These are phyloP conservation scores for Ectropis crepuscularia DNA, from an alignment of 2,888 invertebrate species.

Conservation along the genomic window DNA sequence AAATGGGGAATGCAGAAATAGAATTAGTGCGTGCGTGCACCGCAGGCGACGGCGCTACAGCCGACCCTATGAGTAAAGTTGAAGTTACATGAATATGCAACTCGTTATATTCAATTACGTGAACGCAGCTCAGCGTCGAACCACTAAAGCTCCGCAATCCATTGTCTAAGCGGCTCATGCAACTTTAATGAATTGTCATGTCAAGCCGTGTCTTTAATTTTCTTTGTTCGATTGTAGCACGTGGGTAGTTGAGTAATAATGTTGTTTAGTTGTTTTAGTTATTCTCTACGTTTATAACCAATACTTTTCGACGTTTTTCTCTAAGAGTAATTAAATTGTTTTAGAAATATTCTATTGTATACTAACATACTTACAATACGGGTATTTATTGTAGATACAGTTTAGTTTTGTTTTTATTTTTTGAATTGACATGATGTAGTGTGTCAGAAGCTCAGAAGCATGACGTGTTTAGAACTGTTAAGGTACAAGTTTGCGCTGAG, in stretches of 20 bases:
- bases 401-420: too few relatives aligned
- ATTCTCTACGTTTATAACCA: not conserved
- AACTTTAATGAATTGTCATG: conserved; percentile 64
- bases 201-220: conserved; percentile 46
- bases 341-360: too few relatives aligned
- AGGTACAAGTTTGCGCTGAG: too few relatives aligned
- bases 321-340: not conserved
- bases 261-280: conserved; percentile 18
- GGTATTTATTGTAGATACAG: too few relatives aligned
- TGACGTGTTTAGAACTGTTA: too few relatives aligned
- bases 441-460: too few relatives aligned
- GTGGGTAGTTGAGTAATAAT: conserved; percentile 40
- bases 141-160: conserved; percentile 55
- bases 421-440: too few relatives aligned
- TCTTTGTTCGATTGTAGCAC: conserved; percentile 49
- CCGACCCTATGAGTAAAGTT: conserved; percentile 8
- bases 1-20: conserved; percentile 37
- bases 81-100: conserved; percentile 70
- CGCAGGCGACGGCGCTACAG: conserved; percentile 28
- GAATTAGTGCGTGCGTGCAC: conserved; percentile 33
- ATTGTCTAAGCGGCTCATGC: conserved; percentile 59
- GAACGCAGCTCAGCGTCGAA: conserved; percentile 56
- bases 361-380: too few relatives aligned
- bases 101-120: conserved; percentile 76
- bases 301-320: not conserved